A percentile compares a stretch with the other conserved stretches of the same genome.
Evolutionary conservation across 2,888 invertebrate species (phyloP).

Genomic region (Acleris laterana): DNA sequence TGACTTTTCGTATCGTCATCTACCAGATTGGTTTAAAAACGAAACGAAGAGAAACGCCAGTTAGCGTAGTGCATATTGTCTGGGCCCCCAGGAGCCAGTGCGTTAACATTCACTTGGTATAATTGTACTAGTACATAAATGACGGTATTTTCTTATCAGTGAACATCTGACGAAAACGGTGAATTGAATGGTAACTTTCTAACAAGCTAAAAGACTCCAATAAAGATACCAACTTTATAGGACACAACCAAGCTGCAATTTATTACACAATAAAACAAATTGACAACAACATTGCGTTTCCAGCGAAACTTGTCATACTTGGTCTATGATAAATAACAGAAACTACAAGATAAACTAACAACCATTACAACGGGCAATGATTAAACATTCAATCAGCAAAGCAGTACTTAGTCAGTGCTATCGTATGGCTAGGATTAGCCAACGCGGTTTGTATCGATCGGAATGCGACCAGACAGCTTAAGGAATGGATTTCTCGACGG

Average conservation of each 20-base stretch:
- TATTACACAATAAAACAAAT: constrained; percentile 1
- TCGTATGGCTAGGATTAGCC: constrained; percentile 19
- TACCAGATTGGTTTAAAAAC: no score
- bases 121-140: no score
- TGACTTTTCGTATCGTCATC: no score
- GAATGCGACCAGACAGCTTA: constrained; percentile 35
- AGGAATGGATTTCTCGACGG: constrained; percentile 32
- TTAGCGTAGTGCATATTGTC: no score
- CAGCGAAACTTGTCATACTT: background rate
- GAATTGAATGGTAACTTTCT: no score
- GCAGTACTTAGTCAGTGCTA: constrained; percentile 20
- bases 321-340: constrained; percentile 6
- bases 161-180: no score
- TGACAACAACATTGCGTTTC: background rate
- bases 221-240: no score
- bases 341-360: constrained; percentile 19
- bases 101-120: no score
- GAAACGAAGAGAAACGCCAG: no score
- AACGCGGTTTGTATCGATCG: constrained; percentile 30
- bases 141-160: no score
- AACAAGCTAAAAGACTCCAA: no score
- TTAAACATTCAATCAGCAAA: constrained; percentile 25
- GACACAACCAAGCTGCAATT: background rate
- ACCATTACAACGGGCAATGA: constrained; percentile 25
- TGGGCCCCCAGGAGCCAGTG: no score